Evolutionary conservation across 2,888 invertebrate species (phyloP).

Genomic region (Hylaea fasciaria): DNA sequence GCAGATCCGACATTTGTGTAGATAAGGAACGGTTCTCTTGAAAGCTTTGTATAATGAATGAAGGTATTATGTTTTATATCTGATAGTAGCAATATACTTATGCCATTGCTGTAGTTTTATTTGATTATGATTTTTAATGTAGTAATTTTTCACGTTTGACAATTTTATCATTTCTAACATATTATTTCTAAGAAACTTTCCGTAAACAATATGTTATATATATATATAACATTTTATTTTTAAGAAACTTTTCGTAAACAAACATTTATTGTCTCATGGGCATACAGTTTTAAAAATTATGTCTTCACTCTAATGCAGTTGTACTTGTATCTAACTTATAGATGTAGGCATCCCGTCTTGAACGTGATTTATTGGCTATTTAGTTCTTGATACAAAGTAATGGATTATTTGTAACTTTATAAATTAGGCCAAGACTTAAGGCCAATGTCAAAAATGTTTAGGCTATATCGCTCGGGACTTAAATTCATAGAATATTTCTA

Average conservation of each 20-base stretch:
- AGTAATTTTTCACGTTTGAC: no score
- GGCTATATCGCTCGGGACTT: conserved; percentile 27
- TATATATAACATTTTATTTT: no score
- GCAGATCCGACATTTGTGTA: conserved; percentile 52
- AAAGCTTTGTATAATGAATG: conserved; percentile 12
- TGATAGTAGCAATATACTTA: not conserved
- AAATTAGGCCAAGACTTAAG: conserved; percentile 65
- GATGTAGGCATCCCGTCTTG: no score
- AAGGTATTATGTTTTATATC: not conserved
- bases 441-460: conserved; percentile 78
- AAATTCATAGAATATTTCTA: conserved; percentile 23
- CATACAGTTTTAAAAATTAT: no score
- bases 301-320: no score
- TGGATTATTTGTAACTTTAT: conserved; percentile 40
- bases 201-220: no score
- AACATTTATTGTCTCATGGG: no score
- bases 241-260: no score
- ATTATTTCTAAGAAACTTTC: no score
- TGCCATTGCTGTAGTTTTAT: not conserved
- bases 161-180: no score
- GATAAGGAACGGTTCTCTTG: conserved; percentile 42
- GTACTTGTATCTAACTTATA: no score
- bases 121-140: no score
- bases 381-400: conserved; percentile 5
- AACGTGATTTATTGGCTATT: not conserved